Base-by-base conservation (phyloP, 2,888 invertebrate species). In the Elysia crispata region DNA sequence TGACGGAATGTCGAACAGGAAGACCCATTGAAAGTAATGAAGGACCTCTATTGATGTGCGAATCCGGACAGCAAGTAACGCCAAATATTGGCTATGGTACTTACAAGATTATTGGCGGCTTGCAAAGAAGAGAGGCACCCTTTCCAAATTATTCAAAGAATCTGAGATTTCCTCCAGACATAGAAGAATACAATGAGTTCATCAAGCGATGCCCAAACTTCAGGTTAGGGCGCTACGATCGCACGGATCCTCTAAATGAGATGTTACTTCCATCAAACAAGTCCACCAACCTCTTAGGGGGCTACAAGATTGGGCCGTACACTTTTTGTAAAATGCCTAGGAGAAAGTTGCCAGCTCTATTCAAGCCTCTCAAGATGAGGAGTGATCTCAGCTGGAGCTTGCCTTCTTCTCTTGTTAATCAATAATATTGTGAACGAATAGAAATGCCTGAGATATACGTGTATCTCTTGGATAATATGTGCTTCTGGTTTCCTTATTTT, bases 31-130 rank as follows among this genome's bases (percentile, higher is more conserved):
- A 41, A 41, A 41, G 41, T 41, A 15, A 60, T 5, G 60, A 5
- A 60, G 66, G 30, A 11, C 73, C 73, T 15, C 13, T 54, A 5
- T 13, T 73, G 1, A 5, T 73, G 50, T 73, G 73, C 28, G 23
- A 73, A 20, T 6, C 25, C 13, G 1, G 3, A 28, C 54, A 49
- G 30, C 30, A 23, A 20, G n/a, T 15, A 41, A 64, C 23, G 25
- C 76, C 49, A 11, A 33, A 25, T 11, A 20, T 28, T 15, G 67
- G 69, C 57, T 79, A 79, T n/a, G 57, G 33, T 28, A 79, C 75
- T 18, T 79, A 79, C 69, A 80, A 80, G 30, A 80, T 80, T 31
- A 67, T 80, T 13, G 80, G 76, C 5, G 54, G 76, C 15, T 33
- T n/a, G 33, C 80, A 76, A 31, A 70, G 64, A 20, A 25, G 50